Evolutionary conservation across 1,140 invertebrate genomes (phyloP), one percentile per base, ranked within the genome.

Genomic region (Zaprionus vittiger): DNA sequence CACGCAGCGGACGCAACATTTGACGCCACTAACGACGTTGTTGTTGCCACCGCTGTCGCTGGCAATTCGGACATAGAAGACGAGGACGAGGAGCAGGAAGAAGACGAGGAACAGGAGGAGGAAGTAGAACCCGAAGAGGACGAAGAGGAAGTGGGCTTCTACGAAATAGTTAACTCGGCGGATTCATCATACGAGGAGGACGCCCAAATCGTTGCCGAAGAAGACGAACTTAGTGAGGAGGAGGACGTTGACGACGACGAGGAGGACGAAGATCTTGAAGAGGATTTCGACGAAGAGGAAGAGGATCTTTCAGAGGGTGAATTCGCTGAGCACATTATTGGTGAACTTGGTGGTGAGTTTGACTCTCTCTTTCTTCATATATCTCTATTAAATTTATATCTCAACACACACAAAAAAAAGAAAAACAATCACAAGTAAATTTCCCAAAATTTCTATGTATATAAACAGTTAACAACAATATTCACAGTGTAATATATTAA

Each of bases 311-410:
- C 86, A 34, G 91, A 92, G 60, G 89, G 80, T 74, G 91, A 92
- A 80, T 77, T 92, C 64, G 91, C 86, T 57, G 81, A 90, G 60
- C 86, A 85, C 72, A 57, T 90, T 56, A 90, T 90, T 72, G 86
- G 85, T 65, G 85, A 90, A 85, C 85, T 90, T 82, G 81, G 85
- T 89, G 84, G 84, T 90, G 65, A 90, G 85, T 90, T 59, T 24
- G 6, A 37, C 11, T 26, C 11, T 54, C 11, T 9, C 6, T n/a
- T 4, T 15, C 12, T 28, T 54, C 5, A 28, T 20, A 17, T 14
- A 26, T 22, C 37, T n/a, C n/a, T 20, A 12, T 9, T n/a, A 31
- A 31, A 17, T 44, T n/a, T 34, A 15, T 12, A 20, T 24, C 47
- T 52, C 56, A 6, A 61, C 17, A 61, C 12, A 56, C 26, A 55